phyloP scores from a whole-genome alignment of 1,140 invertebrate genomes.

The Gonioctena quinquepunctata region DNA sequence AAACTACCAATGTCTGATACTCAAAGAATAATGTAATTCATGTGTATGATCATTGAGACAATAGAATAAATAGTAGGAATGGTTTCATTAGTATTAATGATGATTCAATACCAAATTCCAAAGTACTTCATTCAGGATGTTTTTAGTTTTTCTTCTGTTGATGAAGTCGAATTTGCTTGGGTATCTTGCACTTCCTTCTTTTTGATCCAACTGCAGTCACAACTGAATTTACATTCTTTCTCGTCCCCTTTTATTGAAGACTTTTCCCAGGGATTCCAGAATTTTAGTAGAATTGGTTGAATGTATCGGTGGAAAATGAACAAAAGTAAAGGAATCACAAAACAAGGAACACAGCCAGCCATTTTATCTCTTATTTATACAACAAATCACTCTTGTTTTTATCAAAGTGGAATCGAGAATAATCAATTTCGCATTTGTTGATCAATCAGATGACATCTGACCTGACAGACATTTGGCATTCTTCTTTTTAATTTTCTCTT shows the following conservation, averaged over 20 bases:
- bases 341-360: slow-evolving; percentile 76
- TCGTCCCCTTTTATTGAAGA: slow-evolving; percentile 25
- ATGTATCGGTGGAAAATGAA: slow-evolving; percentile 78
- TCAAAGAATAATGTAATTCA: no score
- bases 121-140: neutral
- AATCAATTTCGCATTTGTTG: no score
- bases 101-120: neutral
- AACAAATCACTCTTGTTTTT: no score
- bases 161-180: neutral
- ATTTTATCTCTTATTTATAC: no score
- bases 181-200: slow-evolving; percentile 21
- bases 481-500: no score
- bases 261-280: slow-evolving; percentile 75
- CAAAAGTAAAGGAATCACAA: slow-evolving; percentile 73
- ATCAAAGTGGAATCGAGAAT: no score
- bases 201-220: slow-evolving; percentile 36
- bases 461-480: no score
- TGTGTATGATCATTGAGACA: no score
- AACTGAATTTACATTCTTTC: slow-evolving; percentile 30
- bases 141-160: neutral
- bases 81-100: no score
- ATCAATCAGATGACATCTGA: no score
- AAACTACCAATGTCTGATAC: no score
- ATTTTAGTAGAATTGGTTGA: slow-evolving; percentile 71
- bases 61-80: no score